phyloP scores from a whole-genome alignment of 2,797 vertebrate species.

The Ambastaia sidthimunki region DNA sequence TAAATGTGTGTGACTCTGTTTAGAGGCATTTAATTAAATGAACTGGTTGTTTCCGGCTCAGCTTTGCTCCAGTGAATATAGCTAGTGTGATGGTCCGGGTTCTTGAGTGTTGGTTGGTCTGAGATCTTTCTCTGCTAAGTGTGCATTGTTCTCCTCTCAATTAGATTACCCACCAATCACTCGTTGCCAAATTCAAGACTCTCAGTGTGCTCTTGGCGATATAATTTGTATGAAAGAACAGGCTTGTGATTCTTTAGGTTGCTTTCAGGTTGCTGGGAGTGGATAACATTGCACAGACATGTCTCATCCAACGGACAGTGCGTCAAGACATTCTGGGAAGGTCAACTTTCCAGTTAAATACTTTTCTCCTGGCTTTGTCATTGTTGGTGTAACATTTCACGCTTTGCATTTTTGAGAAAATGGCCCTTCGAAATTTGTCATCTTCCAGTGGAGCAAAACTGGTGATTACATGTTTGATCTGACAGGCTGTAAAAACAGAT shows the following conservation, averaged over 20 bases:
- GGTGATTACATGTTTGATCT: not conserved
- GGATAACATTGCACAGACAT: constrained; percentile 33
- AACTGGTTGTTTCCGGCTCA: constrained; percentile 71
- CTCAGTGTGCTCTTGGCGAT: constrained; percentile 44
- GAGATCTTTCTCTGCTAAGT: constrained; percentile 65
- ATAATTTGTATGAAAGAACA: constrained; percentile 56
- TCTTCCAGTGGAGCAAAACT: not conserved
- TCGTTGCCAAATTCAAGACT: constrained; percentile 51
- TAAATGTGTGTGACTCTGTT: constrained; percentile 69
- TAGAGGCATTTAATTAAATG: constrained; percentile 66
- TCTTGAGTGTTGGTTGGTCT: constrained; percentile 56
- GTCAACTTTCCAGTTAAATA: constrained; percentile 2
- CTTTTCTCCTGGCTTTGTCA: not conserved
- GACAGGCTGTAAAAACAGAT: not conserved
- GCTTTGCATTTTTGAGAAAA: constrained; percentile 14
- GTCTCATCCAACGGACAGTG: constrained; percentile 31
- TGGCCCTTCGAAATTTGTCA: not conserved
- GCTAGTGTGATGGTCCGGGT: constrained; percentile 61
- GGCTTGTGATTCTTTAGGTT: constrained; percentile 45
- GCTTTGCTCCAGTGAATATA: constrained; percentile 54
- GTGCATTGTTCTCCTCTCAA: constrained; percentile 74
- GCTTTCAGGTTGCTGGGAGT: constrained; percentile 13
- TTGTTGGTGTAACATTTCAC: constrained; percentile 8
- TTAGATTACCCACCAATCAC: constrained; percentile 74
- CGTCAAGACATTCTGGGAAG: constrained; percentile 18